These are phyloP conservation scores for Drosophila dives DNA, from an alignment of 2,888 invertebrate species.

Conservation along the genomic window DNA sequence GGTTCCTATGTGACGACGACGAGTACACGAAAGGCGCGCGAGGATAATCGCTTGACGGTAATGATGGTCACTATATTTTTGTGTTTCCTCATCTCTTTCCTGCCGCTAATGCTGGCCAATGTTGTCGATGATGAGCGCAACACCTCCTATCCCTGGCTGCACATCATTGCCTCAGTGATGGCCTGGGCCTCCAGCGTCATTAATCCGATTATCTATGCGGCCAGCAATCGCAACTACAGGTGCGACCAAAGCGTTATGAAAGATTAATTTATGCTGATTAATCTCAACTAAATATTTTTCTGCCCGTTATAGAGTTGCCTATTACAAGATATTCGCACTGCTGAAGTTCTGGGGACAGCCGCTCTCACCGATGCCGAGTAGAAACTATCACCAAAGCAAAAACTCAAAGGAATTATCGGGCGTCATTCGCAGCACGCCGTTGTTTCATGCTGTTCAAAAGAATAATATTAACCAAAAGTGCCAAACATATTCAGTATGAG, in stretches of 20 bases:
- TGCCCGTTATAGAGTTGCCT: constrained; percentile 77
- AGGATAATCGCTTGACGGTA: constrained; percentile 92
- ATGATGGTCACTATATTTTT: constrained; percentile 95
- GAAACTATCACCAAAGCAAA: constrained; percentile 83
- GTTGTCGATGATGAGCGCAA: constrained; percentile 92
- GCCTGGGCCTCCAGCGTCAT: constrained; percentile 96
- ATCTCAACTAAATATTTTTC: not conserved
- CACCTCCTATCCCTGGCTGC: constrained; percentile 89
- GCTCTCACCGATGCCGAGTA: constrained; percentile 83
- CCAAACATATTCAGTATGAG: constrained; percentile 83
- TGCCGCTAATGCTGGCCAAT: constrained; percentile 95
- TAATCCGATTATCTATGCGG: constrained; percentile 96
- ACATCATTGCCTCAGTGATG: constrained; percentile 93
- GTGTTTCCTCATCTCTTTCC: constrained; percentile 93
- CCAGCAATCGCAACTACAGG: constrained; percentile 93
- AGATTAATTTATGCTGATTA: not conserved
- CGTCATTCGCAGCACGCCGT: constrained; percentile 82
- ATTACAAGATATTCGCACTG: constrained; percentile 82
- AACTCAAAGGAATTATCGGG: constrained; percentile 83
- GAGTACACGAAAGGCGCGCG: constrained; percentile 84
- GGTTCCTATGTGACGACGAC: constrained; percentile 83
- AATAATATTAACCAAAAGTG: constrained; percentile 82
- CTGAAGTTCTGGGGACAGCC: constrained; percentile 85
- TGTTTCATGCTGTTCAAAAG: constrained; percentile 81
- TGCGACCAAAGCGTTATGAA: constrained; percentile 29